These are phyloP conservation scores for Calidris pygmaea DNA, from an alignment of 2,113 vertebrate species.

Conservation along the genomic window DNA sequence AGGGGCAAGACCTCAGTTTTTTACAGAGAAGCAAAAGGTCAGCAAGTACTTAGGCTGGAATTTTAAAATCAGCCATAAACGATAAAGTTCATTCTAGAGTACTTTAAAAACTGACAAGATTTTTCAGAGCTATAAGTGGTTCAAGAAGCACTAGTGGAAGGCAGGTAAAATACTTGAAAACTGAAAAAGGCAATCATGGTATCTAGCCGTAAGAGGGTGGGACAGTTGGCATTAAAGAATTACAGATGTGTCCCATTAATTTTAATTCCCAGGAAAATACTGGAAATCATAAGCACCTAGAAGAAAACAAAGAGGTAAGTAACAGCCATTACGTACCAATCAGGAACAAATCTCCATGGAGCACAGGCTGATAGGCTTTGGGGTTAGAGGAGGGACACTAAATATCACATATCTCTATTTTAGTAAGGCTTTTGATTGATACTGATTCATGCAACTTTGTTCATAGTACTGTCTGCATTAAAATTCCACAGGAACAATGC, in stretches of 20 bases:
- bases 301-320: background rate
- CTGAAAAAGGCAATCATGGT: background rate
- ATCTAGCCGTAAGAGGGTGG: background rate
- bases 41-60: background rate
- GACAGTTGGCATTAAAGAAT: background rate
- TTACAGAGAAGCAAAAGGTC: slow-evolving; percentile 22
- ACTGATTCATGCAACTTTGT: background rate
- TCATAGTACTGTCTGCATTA: background rate
- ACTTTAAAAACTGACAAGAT: slow-evolving; percentile 19
- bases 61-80: background rate
- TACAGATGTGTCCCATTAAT: background rate
- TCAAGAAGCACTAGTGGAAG: background rate
- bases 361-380: background rate
- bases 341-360: background rate
- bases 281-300: background rate
- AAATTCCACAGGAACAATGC: background rate
- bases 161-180: background rate
- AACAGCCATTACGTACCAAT: background rate
- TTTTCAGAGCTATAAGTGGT: slow-evolving; percentile 10
- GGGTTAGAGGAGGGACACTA: background rate
- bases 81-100: background rate
- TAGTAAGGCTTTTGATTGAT: background rate
- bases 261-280: background rate
- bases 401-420: background rate
- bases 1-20: slow-evolving; percentile 17